phyloP scores from a whole-genome alignment of 2,113 vertebrate genomes.

The Phainopepla nitens region DNA sequence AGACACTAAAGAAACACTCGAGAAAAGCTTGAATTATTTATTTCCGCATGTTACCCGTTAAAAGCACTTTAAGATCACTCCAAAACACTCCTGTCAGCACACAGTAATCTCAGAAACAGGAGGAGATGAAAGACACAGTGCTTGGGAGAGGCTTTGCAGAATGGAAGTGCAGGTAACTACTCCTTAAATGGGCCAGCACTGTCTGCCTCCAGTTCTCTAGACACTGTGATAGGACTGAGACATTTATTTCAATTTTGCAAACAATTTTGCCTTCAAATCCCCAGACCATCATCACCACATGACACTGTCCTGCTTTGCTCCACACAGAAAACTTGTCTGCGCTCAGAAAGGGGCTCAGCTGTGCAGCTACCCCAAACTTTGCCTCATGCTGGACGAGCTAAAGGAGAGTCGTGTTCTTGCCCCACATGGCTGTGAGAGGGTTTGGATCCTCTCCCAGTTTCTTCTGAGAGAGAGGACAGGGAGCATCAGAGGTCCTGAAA shows the following conservation, averaged over 20 bases:
- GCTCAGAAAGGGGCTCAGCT: neutral
- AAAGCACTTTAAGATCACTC: conserved; percentile 49
- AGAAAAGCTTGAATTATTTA: conserved; percentile 64
- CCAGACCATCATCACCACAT: neutral
- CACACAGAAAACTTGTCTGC: neutral
- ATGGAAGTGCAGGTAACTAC: neutral
- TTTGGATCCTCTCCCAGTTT: neutral
- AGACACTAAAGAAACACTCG: conserved; percentile 27
- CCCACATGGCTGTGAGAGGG: neutral
- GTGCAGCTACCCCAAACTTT: neutral
- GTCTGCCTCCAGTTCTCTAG: neutral
- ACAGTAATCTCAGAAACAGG: neutral
- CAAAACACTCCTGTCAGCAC: conserved; percentile 27
- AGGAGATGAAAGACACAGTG: neutral
- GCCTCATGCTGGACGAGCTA: neutral
- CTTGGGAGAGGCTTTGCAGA: neutral
- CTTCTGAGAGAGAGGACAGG: neutral
- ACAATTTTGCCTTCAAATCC: neutral
- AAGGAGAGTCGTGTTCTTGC: neutral
- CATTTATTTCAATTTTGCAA: neutral
- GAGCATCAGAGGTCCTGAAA: neutral
- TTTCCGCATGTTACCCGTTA: conserved; percentile 44
- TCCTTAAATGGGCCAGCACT: neutral
- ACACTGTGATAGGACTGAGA: neutral
- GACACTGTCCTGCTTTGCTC: neutral